Evolutionary conservation across 2,797 vertebrate genomes (phyloP).

Genomic region (Sylvia borin): DNA sequence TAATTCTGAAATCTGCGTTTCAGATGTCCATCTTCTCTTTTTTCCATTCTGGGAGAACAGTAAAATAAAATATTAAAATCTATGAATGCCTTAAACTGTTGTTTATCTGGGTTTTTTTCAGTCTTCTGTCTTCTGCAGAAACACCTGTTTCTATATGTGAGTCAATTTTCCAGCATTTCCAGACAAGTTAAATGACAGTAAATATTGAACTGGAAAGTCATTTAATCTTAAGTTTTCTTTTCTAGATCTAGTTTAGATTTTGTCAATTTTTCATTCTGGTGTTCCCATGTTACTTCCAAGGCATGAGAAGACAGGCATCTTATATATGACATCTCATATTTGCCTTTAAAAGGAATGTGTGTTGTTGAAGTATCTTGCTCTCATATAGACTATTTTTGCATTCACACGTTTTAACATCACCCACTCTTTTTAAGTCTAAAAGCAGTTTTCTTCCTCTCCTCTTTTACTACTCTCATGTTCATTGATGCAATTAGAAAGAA

Average conservation of each 20-base stretch:
- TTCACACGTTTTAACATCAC: background rate
- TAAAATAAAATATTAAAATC: background rate
- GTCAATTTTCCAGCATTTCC: background rate
- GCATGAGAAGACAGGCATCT: background rate
- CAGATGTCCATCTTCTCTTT: background rate
- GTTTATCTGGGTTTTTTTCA: background rate
- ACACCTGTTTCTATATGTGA: background rate
- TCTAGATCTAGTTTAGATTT: background rate
- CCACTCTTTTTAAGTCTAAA: background rate
- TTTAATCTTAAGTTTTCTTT: background rate
- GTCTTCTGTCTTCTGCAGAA: background rate
- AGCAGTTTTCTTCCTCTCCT: background rate
- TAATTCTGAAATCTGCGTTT: background rate
- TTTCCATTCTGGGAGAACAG: background rate
- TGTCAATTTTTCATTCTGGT: background rate
- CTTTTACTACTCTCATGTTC: background rate
- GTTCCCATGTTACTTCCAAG: background rate
- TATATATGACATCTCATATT: background rate
- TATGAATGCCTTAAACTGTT: background rate
- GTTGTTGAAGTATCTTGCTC: background rate
- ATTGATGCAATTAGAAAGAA: background rate
- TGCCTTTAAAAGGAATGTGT: background rate
- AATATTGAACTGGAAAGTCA: background rate
- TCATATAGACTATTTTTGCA: background rate
- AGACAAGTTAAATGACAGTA: background rate